Evolutionary conservation across 2,888 invertebrate species (phyloP).

Genomic region (Teleogryllus oceanicus): DNA sequence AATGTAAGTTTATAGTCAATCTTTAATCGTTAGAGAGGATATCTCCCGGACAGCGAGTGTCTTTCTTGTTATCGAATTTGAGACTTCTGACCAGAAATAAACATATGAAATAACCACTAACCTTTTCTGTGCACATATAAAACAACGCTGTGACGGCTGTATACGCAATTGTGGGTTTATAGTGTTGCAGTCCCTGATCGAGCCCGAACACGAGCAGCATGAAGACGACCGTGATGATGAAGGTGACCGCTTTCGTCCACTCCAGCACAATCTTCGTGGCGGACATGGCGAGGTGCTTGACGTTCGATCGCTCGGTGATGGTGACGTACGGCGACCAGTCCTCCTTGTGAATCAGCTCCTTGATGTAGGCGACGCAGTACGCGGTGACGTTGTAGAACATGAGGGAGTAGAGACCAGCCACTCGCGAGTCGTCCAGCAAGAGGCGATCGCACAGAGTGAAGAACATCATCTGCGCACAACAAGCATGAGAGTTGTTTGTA

Average conservation of each 20-base stretch:
- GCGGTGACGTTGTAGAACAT: conserved; percentile 80
- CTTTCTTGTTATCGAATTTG: too few species aligned
- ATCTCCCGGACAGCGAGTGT: too few species aligned
- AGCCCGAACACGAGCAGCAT: conserved; percentile 70
- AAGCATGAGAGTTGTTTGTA: background rate
- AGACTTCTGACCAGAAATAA: too few species aligned
- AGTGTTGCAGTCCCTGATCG: conserved; percentile 71
- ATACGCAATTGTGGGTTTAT: conserved; percentile 65
- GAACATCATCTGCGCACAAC: conserved; percentile 60
- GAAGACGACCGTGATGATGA: conserved; percentile 72
- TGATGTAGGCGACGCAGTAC: conserved; percentile 71
- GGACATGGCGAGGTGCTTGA: conserved; percentile 76
- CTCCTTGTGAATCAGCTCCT: conserved; percentile 68
- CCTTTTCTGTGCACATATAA: conserved; percentile 68
- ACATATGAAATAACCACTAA: conserved; percentile 40
- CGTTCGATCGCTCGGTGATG: conserved; percentile 66
- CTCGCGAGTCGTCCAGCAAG: conserved; percentile 54
- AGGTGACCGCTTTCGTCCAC: conserved; percentile 78
- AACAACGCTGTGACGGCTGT: conserved; percentile 64
- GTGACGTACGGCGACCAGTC: conserved; percentile 75
- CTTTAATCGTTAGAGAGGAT: too few species aligned
- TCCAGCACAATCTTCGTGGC: conserved; percentile 76
- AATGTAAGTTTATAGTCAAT: too few species aligned
- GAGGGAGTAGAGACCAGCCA: conserved; percentile 70
- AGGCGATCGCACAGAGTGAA: conserved; percentile 69